phyloP scores from a whole-genome alignment of 2,797 vertebrate genomes.

The Uromys caudimaculatus region DNA sequence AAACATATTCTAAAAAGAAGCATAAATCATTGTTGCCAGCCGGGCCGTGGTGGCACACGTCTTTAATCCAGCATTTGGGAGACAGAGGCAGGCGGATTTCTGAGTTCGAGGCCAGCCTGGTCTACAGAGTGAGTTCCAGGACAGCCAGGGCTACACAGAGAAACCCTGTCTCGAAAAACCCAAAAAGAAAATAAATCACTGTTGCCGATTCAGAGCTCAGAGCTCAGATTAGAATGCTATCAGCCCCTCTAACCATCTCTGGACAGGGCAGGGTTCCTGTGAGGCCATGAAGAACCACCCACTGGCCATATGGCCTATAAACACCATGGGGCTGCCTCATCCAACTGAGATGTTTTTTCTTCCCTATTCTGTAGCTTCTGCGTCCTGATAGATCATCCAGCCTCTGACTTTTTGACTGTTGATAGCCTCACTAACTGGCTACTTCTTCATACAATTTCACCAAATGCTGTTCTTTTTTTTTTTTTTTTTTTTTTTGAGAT shows the following conservation, averaged over 20 bases:
- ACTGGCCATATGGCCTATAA: background rate
- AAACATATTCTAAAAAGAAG: background rate
- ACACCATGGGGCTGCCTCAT: background rate
- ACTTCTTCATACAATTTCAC: background rate
- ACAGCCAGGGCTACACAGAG: too few species aligned
- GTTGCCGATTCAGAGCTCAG: background rate
- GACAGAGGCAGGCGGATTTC: too few species aligned
- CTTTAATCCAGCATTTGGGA: too few species aligned
- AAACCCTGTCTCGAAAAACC: too few species aligned
- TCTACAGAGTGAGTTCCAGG: too few species aligned
- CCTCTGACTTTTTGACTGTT: background rate
- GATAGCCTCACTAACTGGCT: background rate
- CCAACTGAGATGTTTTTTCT: background rate
- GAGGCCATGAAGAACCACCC: background rate
- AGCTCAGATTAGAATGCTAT: background rate
- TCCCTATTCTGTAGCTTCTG: background rate
- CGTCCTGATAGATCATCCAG: background rate
- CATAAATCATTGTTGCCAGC: slow-evolving; percentile 5
- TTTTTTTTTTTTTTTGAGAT: too few species aligned
- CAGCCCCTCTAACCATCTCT: background rate
- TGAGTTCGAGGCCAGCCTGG: too few species aligned
- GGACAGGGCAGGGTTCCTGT: background rate
- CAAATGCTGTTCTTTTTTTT: background rate
- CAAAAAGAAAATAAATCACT: slow-evolving; percentile 5
- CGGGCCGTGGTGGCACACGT: too few species aligned